Base-by-base conservation (phyloP, 1,140 invertebrate species). In the Linepithema humile region DNA sequence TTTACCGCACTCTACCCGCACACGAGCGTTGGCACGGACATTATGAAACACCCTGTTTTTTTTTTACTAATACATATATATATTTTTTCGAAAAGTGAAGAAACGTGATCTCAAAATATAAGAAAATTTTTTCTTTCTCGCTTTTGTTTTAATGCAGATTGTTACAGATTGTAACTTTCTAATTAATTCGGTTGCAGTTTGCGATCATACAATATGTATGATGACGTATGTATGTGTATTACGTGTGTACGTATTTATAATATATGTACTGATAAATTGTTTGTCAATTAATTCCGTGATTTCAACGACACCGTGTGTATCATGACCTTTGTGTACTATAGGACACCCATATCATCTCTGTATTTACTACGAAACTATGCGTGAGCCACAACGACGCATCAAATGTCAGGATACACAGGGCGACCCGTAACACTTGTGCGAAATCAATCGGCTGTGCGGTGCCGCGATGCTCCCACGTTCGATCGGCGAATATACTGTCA, bases 401-500 rank as follows among this genome's bases (percentile, higher is more conserved):
- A 65, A 77, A 77, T 78, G 32, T 78, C 57, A 62, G 12, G 12
- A 26, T 40, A 64, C 40, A 64, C 12, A 45, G 40, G n/a, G n/a
- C 53, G 53, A 35, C 17, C 29, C 35, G 38, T 29, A 20, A 50
- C 59, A n/a, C 15, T 50, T 7, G 32, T 45, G 17, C 45, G 32
- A 78, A 78, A 65, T 78, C 60, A 78, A 78, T 65, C 26, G 12
- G 17, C 59, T 35, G 4, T 26, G 7, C 7, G n/a, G 17, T 15
- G 5, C 9, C 3, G 35, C 6, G 32, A n/a, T n/a, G n/a, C 10
- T 17, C 17, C 23, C 5, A 59, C 23, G 73, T 50, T 78, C 45
- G 45, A 65, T 65, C 74, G 73, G 43, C 59, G 57, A 12, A 45
- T 45, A 32, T 3, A 75, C 73, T 23, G 53, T 59, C 15, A 6